These are phyloP conservation scores for Drosophila peninsularis DNA, from an alignment of 2,888 invertebrate genomes.

Conservation along the genomic window DNA sequence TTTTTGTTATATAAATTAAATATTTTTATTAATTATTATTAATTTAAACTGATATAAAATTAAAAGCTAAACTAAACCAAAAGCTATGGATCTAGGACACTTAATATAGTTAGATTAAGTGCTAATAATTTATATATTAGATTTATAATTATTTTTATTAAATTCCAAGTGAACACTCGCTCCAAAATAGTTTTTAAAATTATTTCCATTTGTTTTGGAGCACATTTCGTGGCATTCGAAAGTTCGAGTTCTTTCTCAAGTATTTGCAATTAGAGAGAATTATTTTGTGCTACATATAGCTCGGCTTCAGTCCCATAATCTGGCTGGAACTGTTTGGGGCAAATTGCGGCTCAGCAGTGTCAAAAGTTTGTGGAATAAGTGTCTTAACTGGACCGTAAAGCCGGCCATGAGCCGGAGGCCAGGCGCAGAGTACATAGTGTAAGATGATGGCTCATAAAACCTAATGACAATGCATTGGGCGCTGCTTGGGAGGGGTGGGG, in stretches of 20 bases:
- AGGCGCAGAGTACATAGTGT: constrained; percentile 4
- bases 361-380: constrained; percentile 49
- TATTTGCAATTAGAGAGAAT: constrained; percentile 5
- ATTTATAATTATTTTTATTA: too few species aligned
- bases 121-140: too few species aligned
- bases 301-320: constrained; percentile 11
- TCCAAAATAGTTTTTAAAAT: background rate
- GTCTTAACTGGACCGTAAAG: constrained; percentile 46
- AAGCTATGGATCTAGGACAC: too few species aligned
- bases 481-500: too few species aligned
- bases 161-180: too few species aligned
- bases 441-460: constrained; percentile 52
- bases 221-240: too few species aligned
- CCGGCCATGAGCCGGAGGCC: constrained; percentile 27
- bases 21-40: too few species aligned
- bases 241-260: background rate
- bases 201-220: background rate
- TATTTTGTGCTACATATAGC: constrained; percentile 11
- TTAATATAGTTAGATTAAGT: too few species aligned
- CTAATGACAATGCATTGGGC: constrained; percentile 56
- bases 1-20: too few species aligned
- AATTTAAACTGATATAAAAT: too few species aligned
- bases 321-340: constrained; percentile 7
- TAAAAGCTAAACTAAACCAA: too few species aligned
- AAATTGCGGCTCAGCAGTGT: constrained; percentile 24